These are phyloP conservation scores for Molossus alvarezi DNA, from an alignment of 2,797 vertebrate species.

Conservation along the genomic window DNA sequence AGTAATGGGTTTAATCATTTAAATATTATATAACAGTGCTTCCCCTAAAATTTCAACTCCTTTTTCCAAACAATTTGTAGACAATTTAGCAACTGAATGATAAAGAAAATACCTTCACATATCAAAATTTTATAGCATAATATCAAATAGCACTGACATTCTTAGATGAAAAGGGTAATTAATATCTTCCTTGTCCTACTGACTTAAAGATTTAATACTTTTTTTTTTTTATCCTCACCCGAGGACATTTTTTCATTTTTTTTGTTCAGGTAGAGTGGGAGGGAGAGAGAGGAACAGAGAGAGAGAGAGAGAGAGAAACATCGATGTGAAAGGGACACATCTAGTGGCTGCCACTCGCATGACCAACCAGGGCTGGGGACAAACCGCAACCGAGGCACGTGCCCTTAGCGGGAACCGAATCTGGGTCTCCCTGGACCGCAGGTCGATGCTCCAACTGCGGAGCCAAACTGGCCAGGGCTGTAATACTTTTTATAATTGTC, in stretches of 20 bases:
- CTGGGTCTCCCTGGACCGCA: too few species aligned
- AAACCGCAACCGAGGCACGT: too few species aligned
- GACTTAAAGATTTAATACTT: conserved; percentile 21
- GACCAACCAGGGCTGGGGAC: too few species aligned
- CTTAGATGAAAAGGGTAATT: background rate
- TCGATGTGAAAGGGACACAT: too few species aligned
- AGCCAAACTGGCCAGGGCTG: background rate
- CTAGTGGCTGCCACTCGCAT: too few species aligned
- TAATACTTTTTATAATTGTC: conserved; percentile 5
- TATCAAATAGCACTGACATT: background rate
- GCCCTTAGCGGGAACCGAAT: too few species aligned
- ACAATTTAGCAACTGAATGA: conserved; percentile 6
- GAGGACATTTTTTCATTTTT: too few species aligned
- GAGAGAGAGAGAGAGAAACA: too few species aligned
- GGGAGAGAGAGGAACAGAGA: too few species aligned
- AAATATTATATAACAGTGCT: background rate
- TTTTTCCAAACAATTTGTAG: conserved; percentile 33
- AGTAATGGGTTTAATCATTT: conserved; percentile 1
- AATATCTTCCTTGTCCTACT: conserved; percentile 20
- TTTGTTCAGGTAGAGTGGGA: too few species aligned
- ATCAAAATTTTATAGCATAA: background rate
- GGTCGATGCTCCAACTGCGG: too few species aligned
- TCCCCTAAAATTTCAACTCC: background rate
- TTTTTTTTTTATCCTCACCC: background rate
- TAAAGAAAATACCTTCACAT: background rate